phyloP scores from a whole-genome alignment of 2,888 invertebrate species.

The Automeris io region DNA sequence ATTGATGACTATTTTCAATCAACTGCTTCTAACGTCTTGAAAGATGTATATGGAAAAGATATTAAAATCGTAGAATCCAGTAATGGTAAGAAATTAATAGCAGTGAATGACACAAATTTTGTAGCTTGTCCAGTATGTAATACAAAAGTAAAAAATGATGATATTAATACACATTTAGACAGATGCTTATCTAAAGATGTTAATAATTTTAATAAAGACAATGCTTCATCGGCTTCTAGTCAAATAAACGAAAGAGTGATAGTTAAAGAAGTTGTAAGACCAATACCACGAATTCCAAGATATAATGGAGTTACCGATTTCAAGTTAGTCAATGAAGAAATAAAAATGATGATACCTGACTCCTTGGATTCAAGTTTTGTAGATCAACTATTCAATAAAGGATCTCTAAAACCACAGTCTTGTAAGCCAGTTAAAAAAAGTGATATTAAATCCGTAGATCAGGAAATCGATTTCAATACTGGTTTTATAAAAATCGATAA shows the following conservation, averaged over 20 bases:
- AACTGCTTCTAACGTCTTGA: slow-evolving; percentile 40
- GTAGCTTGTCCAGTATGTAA: slow-evolving; percentile 73
- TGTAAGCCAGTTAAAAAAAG: background rate
- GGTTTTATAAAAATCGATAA: slow-evolving; percentile 6
- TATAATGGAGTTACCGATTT: slow-evolving; percentile 3
- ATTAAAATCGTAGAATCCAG: slow-evolving; percentile 37
- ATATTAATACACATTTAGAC: slow-evolving; percentile 65
- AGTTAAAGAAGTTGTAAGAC: slow-evolving; percentile 1
- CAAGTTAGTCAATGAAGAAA: slow-evolving; percentile 8
- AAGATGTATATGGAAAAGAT: slow-evolving; percentile 61
- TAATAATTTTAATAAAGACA: slow-evolving; percentile 31
- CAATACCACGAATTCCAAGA: background rate
- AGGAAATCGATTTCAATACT: background rate
- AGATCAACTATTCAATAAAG: slow-evolving; percentile 1
- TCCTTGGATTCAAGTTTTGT: slow-evolving; percentile 5
- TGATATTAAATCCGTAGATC: background rate
- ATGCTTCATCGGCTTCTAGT: slow-evolving; percentile 3
- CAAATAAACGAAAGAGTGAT: background rate
- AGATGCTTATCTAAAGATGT: slow-evolving; percentile 62
- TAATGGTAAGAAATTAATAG: slow-evolving; percentile 33
- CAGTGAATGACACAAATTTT: slow-evolving; percentile 24
- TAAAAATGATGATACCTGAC: slow-evolving; percentile 6
- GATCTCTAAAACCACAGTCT: background rate
- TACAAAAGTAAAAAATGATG: slow-evolving; percentile 31
- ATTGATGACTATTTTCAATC: slow-evolving; percentile 59